phyloP scores from a whole-genome alignment of 2,113 vertebrate genomes.

The Phylloscopus trochiloides region DNA sequence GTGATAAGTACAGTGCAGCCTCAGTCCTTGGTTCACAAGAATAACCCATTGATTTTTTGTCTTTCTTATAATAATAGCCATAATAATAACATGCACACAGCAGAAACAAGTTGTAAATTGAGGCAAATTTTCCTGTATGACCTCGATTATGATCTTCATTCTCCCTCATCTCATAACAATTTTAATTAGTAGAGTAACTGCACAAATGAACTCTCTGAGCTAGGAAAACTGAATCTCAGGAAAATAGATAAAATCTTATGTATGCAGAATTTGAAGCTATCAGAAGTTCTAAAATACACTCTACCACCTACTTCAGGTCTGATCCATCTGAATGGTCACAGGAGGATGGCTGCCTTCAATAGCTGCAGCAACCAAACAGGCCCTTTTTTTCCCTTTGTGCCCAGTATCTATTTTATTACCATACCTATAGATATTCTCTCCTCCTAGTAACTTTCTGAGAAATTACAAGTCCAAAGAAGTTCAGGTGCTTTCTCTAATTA shows the following conservation, averaged over 20 bases:
- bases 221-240: background rate
- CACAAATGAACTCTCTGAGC: background rate
- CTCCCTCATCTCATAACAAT: background rate
- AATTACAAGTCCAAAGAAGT: background rate
- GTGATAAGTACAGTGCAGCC: background rate
- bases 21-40: background rate
- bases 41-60: background rate
- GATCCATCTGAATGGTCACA: background rate
- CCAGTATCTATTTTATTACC: background rate
- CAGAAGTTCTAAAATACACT: background rate
- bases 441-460: background rate
- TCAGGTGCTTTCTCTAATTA: background rate
- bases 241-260: background rate
- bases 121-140: background rate
- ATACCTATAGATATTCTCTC: background rate
- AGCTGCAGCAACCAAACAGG: rapidly evolving
- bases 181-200: background rate
- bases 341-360: background rate
- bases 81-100: background rate
- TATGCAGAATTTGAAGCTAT: background rate
- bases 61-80: background rate
- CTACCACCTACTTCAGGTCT: background rate
- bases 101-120: background rate
- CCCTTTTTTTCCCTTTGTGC: background rate
- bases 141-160: background rate